A percentile compares a stretch with the other conserved stretches of the same genome.
Evolutionary conservation across 2,888 invertebrate genomes (phyloP).

Genomic region (Andricus quercusramuli): DNA sequence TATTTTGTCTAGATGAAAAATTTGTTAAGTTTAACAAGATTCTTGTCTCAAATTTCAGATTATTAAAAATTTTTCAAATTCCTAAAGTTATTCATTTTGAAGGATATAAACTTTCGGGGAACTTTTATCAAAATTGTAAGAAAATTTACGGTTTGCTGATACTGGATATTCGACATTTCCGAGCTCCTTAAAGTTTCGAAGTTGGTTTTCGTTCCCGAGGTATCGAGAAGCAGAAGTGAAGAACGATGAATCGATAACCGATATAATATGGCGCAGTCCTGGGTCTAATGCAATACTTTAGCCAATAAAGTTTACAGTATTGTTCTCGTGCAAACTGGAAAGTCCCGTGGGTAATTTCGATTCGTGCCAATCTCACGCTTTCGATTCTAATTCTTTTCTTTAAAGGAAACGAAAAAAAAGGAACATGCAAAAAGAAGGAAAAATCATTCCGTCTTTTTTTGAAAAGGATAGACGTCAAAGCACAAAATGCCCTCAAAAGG

Average conservation of each 20-base stretch:
- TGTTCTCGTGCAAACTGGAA: background rate
- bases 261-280: constrained; percentile 35
- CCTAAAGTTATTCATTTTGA: background rate
- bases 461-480: no score
- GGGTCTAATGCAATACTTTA: constrained; percentile 29
- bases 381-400: background rate
- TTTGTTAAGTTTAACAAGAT: background rate
- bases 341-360: constrained; percentile 3
- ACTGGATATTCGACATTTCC: constrained; percentile 28
- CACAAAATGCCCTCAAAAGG: no score
- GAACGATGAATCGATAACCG: constrained; percentile 38
- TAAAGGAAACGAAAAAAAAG: background rate
- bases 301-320: constrained; percentile 21
- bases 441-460: no score
- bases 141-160: constrained; percentile 29
- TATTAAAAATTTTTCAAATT: background rate
- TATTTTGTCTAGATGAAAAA: background rate
- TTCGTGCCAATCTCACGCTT: constrained; percentile 19
- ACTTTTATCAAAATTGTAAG: constrained; percentile 15
- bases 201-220: background rate
- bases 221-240: constrained; percentile 29
- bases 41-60: background rate
- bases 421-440: background rate
- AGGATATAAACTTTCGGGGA: background rate
- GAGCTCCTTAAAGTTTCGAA: constrained; percentile 13